Percentiles rank a stretch among this genome's conserved stretches.
Conservation (phyloP, 2,888 invertebrate genomes). For the Incurvaria masculella region DNA sequence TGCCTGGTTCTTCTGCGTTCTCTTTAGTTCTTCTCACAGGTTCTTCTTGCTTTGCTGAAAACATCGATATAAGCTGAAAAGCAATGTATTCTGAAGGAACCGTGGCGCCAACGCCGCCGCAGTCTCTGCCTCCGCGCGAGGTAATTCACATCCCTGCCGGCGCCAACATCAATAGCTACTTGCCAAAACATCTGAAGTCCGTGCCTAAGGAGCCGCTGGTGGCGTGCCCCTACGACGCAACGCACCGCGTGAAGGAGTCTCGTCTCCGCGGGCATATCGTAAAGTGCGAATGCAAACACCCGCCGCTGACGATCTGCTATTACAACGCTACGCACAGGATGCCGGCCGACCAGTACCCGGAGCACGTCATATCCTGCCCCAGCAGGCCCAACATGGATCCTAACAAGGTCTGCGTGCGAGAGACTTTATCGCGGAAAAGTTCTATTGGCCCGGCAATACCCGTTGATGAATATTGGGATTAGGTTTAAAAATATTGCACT, state of each 20-base stretch:
- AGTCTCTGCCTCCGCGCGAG: no score
- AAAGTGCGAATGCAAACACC: slow-evolving; percentile 49
- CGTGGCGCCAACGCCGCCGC: no score
- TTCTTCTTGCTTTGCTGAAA: no score
- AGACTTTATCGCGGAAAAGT: no score
- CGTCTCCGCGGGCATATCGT: slow-evolving; percentile 53
- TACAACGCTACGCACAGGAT: slow-evolving; percentile 54
- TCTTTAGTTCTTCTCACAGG: no score
- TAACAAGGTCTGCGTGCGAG: no score
- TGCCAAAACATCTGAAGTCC: background rate
- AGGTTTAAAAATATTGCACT: no score
- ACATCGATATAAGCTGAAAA: no score
- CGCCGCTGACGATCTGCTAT: slow-evolving; percentile 43
- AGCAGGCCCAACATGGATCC: slow-evolving; percentile 7
- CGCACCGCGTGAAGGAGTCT: slow-evolving; percentile 46
- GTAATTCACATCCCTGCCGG: background rate
- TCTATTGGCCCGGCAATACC: no score
- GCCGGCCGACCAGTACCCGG: slow-evolving; percentile 30
- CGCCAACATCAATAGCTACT: background rate
- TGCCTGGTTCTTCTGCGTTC: no score
- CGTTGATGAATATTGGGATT: no score
- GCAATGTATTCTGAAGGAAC: no score
- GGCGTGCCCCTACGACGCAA: slow-evolving; percentile 52
- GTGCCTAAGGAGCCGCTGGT: slow-evolving; percentile 28
- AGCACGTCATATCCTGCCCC: slow-evolving; percentile 23